A percentile compares a stretch with the other conserved stretches of the same genome.
These are phyloP conservation scores for Megaustenia siamemsis DNA, from an alignment of 2,888 invertebrate species.

Conservation along the genomic window DNA sequence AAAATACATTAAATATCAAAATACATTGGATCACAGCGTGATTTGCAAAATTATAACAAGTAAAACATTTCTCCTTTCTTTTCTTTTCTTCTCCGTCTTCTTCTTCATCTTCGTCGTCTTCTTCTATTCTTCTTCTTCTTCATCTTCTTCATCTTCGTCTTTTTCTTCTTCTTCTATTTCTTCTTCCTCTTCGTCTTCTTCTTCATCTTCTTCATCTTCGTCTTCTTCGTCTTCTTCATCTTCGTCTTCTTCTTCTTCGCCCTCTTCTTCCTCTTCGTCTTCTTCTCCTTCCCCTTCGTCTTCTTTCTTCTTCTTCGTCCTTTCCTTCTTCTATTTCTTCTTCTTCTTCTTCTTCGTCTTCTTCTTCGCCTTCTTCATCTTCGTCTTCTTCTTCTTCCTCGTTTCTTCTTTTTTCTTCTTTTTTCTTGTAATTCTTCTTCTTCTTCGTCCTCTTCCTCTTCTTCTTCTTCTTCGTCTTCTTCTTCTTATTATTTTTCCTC, in stretches of 20 bases:
- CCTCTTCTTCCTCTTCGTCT: not conserved
- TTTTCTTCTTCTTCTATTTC: conserved; percentile 11
- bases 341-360: not conserved
- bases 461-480: too few relatives aligned
- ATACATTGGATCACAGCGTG: too few relatives aligned
- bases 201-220: conserved; percentile 7
- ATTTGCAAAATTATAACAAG: too few relatives aligned
- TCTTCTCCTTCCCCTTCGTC: not conserved
- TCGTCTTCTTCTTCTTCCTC: conserved; percentile 13
- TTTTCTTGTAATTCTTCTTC: not conserved
- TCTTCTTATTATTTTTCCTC: not conserved
- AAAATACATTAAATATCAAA: too few relatives aligned
- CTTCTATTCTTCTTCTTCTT: conserved; percentile 5
- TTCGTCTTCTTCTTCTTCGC: not conserved
- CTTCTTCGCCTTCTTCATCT: not conserved
- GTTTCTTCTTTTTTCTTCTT: not conserved
- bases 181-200: conserved; percentile 6
- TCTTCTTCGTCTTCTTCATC: conserved; percentile 3
- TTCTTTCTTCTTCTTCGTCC: not conserved
- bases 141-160: conserved; percentile 37
- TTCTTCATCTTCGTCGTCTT: conserved; percentile 2
- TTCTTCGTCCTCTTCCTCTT: not conserved
- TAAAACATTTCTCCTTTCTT: too few relatives aligned
- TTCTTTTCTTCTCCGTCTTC: not conserved
- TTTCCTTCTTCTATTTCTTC: not conserved